Evolutionary conservation across 2,888 invertebrate genomes (phyloP).

Genomic region (Cyclophora punctaria): DNA sequence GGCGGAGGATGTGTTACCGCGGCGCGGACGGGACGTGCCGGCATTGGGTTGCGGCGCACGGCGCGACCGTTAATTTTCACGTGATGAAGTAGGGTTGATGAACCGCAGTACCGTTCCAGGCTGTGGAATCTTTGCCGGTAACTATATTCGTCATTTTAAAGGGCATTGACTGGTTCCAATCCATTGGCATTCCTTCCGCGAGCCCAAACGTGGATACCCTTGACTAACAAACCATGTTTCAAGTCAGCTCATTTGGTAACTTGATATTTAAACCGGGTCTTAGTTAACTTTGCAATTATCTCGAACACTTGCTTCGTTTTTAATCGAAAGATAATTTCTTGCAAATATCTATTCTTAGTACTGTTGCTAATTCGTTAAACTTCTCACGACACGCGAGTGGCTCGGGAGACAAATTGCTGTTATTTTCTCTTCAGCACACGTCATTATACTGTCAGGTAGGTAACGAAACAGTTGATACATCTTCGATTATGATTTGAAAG

Average conservation of each 20-base stretch:
- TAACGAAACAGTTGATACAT: slow-evolving; percentile 4
- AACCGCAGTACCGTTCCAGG: slow-evolving; percentile 43
- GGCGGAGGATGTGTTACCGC: too few relatives aligned
- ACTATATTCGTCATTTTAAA: slow-evolving; percentile 23
- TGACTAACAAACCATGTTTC: slow-evolving; percentile 3
- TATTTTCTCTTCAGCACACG: slow-evolving; percentile 21
- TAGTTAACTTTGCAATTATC: too few relatives aligned
- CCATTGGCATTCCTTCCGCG: slow-evolving; percentile 16
- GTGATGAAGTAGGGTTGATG: slow-evolving; percentile 52
- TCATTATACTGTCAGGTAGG: slow-evolving; percentile 16
- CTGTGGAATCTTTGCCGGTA: slow-evolving; percentile 24
- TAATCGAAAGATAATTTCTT: too few relatives aligned
- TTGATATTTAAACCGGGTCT: too few relatives aligned
- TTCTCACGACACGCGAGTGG: slow-evolving; percentile 10
- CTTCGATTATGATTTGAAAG: slow-evolving; percentile 13
- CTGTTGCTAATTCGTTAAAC: slow-evolving; percentile 10
- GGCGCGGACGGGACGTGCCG: not conserved
- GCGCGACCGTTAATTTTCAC: slow-evolving; percentile 44
- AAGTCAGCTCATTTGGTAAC: too few relatives aligned
- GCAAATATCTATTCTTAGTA: not conserved
- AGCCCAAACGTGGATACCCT: slow-evolving; percentile 16
- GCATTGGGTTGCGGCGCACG: slow-evolving; percentile 33
- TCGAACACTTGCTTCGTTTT: too few relatives aligned
- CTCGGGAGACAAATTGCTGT: slow-evolving; percentile 12
- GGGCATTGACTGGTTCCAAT: slow-evolving; percentile 18